Conservation (phyloP, 2,113 vertebrate species). For the Crypturellus undulatus region DNA sequence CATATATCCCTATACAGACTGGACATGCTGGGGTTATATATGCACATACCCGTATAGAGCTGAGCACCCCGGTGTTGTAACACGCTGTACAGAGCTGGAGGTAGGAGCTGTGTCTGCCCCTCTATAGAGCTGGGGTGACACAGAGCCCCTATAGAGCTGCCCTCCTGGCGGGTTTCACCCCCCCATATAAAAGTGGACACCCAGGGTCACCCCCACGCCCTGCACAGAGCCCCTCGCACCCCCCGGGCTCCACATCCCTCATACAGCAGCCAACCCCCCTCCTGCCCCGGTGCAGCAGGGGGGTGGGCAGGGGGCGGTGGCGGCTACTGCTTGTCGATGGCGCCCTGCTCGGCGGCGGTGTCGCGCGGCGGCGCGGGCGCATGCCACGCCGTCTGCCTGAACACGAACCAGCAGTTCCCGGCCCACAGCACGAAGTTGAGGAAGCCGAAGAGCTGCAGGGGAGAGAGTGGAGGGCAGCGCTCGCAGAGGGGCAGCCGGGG, state of each 20-base stretch:
- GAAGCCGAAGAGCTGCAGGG: conserved; percentile 91
- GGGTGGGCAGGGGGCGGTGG: neutral
- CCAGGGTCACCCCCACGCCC: neutral
- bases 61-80: too few species aligned
- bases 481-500: neutral
- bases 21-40: neutral
- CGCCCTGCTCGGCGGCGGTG: conserved; percentile 77
- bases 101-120: neutral
- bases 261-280: neutral
- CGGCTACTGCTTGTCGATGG: conserved; percentile 77
- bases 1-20: neutral
- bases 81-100: too few species aligned
- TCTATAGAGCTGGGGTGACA: neutral
- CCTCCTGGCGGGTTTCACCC: neutral
- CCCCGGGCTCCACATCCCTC: neutral
- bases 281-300: neutral
- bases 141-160: neutral
- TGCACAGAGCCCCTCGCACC: neutral
- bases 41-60: neutral
- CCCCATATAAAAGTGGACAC: neutral
- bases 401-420: conserved; percentile 96
- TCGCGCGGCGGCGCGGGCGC: conserved; percentile 73
- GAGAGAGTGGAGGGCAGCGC: neutral
- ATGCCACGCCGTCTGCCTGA: conserved; percentile 92
- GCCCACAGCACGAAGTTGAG: conserved; percentile 94